Conservation (phyloP, 2,113 vertebrate species). For the Vulpes ferrilata region DNA sequence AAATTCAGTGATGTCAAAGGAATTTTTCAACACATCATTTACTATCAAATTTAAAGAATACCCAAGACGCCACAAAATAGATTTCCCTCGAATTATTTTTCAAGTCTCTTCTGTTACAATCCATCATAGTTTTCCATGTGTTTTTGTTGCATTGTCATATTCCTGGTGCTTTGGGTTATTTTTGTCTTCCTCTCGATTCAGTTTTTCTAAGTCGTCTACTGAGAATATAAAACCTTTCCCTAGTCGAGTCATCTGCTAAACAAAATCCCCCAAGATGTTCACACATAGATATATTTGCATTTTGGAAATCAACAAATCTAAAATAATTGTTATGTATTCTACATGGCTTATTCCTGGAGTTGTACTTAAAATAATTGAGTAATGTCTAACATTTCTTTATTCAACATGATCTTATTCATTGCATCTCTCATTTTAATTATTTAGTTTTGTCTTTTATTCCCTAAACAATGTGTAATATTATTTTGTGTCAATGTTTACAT, state of each 20-base stretch:
- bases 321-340: slow-evolving; percentile 26
- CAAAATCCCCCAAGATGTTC: neutral
- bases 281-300: slow-evolving; percentile 24
- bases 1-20: neutral
- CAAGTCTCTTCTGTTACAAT: neutral
- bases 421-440: slow-evolving; percentile 18
- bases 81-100: slow-evolving; percentile 13
- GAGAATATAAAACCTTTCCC: slow-evolving; percentile 30
- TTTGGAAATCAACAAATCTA: slow-evolving; percentile 42
- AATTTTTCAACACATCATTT: neutral
- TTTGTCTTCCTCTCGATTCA: slow-evolving; percentile 20
- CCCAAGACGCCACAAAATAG: neutral
- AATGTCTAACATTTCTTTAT: slow-evolving; percentile 39
- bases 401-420: slow-evolving; percentile 11
- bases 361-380: slow-evolving; percentile 42
- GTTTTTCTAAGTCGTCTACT: slow-evolving; percentile 6
- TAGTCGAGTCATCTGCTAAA: slow-evolving; percentile 35
- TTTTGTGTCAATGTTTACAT: slow-evolving; percentile 57
- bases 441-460: slow-evolving; percentile 31
- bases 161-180: neutral
- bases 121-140: neutral
- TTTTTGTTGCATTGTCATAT: slow-evolving; percentile 1
- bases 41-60: neutral
- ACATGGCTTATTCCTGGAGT: neutral
- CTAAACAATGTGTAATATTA: slow-evolving; percentile 57